Evolutionary conservation across 2,888 invertebrate genomes (phyloP).

Genomic region (Agrochola litura): DNA sequence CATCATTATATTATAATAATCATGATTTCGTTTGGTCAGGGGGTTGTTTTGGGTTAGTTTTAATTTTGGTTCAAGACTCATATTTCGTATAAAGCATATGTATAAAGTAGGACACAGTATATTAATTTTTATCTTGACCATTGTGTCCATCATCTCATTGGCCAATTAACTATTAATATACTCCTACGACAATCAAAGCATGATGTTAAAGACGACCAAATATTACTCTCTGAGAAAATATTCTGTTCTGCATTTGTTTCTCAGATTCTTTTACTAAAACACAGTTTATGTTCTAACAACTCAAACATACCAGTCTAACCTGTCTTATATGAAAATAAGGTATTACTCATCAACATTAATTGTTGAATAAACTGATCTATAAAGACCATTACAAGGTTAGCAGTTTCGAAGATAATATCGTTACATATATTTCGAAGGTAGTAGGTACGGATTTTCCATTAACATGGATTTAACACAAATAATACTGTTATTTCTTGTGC

Average conservation of each 20-base stretch:
- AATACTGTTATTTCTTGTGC: not conserved
- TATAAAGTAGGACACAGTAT: not conserved
- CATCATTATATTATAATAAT: not conserved
- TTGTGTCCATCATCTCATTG: not conserved
- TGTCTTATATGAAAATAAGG: not conserved
- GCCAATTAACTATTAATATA: slow-evolving; percentile 3
- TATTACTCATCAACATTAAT: slow-evolving; percentile 21
- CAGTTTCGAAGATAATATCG: not conserved
- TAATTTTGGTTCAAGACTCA: not conserved
- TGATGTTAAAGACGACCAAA: not conserved
- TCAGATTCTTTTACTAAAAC: too few species aligned
- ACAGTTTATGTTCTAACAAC: not conserved
- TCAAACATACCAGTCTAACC: slow-evolving; percentile 6
- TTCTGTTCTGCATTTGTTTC: not conserved
- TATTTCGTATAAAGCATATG: too few species aligned
- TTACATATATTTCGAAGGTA: not conserved
- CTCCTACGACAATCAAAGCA: slow-evolving; percentile 17
- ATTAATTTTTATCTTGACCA: not conserved
- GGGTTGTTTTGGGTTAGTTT: too few species aligned
- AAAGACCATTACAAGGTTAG: not conserved
- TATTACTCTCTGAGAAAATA: not conserved
- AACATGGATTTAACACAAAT: not conserved
- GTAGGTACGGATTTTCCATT: not conserved
- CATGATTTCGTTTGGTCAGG: not conserved
- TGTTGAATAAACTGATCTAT: not conserved